These are phyloP conservation scores for Diplazon laetatorius DNA, from an alignment of 2,888 invertebrate species.

Conservation along the genomic window DNA sequence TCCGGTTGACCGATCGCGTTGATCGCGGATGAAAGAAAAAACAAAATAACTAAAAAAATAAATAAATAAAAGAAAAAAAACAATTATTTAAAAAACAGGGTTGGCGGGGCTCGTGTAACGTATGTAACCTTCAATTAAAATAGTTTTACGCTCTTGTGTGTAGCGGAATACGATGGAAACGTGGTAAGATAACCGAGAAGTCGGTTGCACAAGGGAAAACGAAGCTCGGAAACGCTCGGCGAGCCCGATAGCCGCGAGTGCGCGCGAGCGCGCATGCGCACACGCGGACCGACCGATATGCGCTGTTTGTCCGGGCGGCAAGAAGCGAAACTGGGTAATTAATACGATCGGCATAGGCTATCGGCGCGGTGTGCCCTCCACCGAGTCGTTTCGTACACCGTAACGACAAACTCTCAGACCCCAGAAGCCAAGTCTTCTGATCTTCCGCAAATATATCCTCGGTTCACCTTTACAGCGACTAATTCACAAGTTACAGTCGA, in stretches of 20 bases:
- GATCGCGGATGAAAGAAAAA: constrained; percentile 41
- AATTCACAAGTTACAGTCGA: constrained; percentile 1
- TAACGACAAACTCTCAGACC: constrained; percentile 27
- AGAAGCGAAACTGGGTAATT: constrained; percentile 71
- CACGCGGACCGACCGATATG: constrained; percentile 36
- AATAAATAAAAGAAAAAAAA: too few relatives aligned
- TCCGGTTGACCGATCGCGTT: constrained; percentile 42
- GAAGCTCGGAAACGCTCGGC: constrained; percentile 27
- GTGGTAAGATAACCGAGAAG: constrained; percentile 29
- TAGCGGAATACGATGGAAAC: constrained; percentile 47
- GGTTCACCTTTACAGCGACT: background rate
- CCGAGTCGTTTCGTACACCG: constrained; percentile 36
- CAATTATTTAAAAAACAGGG: too few relatives aligned
- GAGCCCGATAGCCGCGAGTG: constrained; percentile 15
- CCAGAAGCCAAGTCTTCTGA: constrained; percentile 26
- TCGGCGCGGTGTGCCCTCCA: constrained; percentile 13
- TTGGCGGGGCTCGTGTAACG: constrained; percentile 21
- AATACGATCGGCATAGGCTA: constrained; percentile 66
- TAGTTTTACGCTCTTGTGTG: constrained; percentile 62
- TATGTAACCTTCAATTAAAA: constrained; percentile 63
- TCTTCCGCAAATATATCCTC: constrained; percentile 13
- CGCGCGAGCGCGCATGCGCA: background rate
- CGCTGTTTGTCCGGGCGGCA: constrained; percentile 58
- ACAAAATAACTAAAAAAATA: too few relatives aligned
- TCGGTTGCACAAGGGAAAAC: constrained; percentile 24